These are phyloP conservation scores for Andricus curvator DNA, from an alignment of 2,888 invertebrate species.

Conservation along the genomic window DNA sequence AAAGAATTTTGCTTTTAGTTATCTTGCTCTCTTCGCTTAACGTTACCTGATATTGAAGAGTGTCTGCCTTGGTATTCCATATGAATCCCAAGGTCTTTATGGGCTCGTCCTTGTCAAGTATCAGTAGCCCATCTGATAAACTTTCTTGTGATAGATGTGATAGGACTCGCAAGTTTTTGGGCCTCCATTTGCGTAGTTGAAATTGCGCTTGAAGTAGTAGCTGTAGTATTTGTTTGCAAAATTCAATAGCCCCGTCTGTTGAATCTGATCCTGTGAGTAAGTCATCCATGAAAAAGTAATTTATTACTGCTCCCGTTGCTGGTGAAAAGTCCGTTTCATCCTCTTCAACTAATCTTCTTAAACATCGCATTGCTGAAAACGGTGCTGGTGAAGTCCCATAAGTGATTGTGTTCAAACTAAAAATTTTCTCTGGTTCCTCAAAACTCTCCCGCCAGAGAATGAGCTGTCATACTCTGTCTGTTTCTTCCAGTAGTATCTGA, in stretches of 20 bases:
- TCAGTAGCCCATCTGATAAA: slow-evolving; percentile 39
- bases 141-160: background rate
- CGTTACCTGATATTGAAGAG: slow-evolving; percentile 46
- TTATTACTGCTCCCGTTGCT: slow-evolving; percentile 47
- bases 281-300: slow-evolving; percentile 56
- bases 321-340: background rate
- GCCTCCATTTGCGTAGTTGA: slow-evolving; percentile 49
- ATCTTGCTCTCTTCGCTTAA: background rate
- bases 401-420: slow-evolving; percentile 44
- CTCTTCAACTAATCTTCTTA: slow-evolving; percentile 18
- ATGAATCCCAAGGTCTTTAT: slow-evolving; percentile 50
- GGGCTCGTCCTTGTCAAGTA: slow-evolving; percentile 47
- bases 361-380: slow-evolving; percentile 42
- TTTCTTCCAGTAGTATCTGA: too few species aligned
- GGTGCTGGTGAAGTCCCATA: slow-evolving; percentile 41
- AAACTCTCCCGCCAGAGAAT: slow-evolving; percentile 42
- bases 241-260: background rate
- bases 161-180: slow-evolving; percentile 38
- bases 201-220: slow-evolving; percentile 43
- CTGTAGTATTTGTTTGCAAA: slow-evolving; percentile 32
- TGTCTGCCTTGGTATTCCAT: slow-evolving; percentile 50
- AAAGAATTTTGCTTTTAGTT: slow-evolving; percentile 47
- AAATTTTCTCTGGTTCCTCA: slow-evolving; percentile 31
- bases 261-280: slow-evolving; percentile 16
- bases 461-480: slow-evolving; percentile 14